A percentile compares a stretch with the other conserved stretches of the same genome.
Evolutionary conservation across 2,888 invertebrate genomes (phyloP).

Genomic region (Carcina quercana): DNA sequence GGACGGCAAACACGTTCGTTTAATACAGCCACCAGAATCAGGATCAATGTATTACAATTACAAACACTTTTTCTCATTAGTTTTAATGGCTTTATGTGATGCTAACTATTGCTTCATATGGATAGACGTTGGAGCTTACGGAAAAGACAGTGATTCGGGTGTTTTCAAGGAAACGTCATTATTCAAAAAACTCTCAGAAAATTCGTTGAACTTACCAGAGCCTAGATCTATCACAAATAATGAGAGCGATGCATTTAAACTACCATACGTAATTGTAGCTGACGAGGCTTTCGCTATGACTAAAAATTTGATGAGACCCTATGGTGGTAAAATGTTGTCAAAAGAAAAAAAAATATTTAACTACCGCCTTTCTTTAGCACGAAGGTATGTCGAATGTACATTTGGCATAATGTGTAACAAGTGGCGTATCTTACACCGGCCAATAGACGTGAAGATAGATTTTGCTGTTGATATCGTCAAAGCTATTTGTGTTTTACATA

Average conservation of each 20-base stretch:
- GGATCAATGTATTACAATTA: constrained; percentile 23
- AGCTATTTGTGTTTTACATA: no score
- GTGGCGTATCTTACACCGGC: no score
- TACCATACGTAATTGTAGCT: constrained; percentile 25
- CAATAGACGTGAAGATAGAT: no score
- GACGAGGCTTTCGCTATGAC: no score
- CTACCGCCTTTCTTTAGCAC: no score
- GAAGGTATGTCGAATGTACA: no score
- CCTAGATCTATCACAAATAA: constrained; percentile 17
- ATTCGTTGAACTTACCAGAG: constrained; percentile 20
- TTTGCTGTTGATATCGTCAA: no score
- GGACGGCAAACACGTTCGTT: constrained; percentile 25
- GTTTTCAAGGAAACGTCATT: constrained; percentile 15
- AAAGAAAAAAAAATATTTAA: no score
- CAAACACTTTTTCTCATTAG: constrained; percentile 20
- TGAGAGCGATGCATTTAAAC: no score
- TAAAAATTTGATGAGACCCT: no score
- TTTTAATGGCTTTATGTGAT: constrained; percentile 23
- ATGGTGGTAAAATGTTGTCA: no score
- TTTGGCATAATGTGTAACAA: no score
- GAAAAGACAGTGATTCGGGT: constrained; percentile 13
- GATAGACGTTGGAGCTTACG: constrained; percentile 16
- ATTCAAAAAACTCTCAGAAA: constrained; percentile 17
- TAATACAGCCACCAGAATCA: constrained; percentile 19
- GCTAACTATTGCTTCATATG: constrained; percentile 21